A percentile compares a stretch with the other conserved stretches of the same genome.
phyloP scores from a whole-genome alignment of 2,888 invertebrate genomes.

The Sinhomidia bicolor region DNA sequence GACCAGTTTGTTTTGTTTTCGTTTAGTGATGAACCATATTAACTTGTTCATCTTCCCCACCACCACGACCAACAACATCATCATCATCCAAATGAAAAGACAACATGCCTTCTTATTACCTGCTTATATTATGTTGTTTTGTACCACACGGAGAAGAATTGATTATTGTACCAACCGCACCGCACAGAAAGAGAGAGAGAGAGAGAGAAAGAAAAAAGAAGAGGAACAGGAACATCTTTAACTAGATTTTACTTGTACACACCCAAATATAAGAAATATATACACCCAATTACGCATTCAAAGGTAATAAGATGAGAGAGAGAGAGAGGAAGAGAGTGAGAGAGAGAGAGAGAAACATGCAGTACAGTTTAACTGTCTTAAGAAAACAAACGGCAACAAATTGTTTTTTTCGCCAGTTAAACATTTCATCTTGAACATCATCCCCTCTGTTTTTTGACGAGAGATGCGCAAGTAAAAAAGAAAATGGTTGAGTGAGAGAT shows the following conservation, averaged over 20 bases:
- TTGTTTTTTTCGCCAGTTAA: conserved; percentile 37
- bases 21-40: neutral
- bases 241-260: conserved; percentile 31
- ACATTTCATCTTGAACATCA: neutral
- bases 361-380: conserved; percentile 17
- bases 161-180: conserved; percentile 14
- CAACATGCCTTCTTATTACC: neutral
- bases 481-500: conserved; percentile 11
- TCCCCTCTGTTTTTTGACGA: neutral
- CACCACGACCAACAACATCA: neutral
- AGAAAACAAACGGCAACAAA: conserved; percentile 44
- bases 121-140: neutral
- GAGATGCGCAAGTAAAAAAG: neutral
- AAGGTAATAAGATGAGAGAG: neutral
- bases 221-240: conserved; percentile 43
- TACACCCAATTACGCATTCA: conserved; percentile 21
- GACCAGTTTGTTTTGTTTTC: conserved; percentile 25
- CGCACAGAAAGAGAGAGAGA: neutral
- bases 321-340: neutral
- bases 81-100: neutral
- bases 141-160: conserved; percentile 28
- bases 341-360: conserved; percentile 36
- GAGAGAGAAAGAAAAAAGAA: neutral
- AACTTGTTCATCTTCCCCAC: conserved; percentile 21
- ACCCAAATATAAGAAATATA: conserved; percentile 51